These are phyloP conservation scores for Muscicapa striata DNA, from an alignment of 2,797 vertebrate genomes.

Conservation along the genomic window DNA sequence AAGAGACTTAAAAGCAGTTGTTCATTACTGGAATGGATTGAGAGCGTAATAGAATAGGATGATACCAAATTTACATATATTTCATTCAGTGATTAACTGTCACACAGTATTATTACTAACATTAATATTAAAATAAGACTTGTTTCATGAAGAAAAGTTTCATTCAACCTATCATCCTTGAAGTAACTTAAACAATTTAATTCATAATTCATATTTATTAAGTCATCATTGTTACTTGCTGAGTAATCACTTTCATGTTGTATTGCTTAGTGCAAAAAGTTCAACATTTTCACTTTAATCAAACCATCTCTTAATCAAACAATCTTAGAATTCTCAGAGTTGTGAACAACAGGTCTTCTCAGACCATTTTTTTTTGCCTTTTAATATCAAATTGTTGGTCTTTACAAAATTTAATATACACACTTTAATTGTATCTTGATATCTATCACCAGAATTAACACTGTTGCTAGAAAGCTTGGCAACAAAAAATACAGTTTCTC, in stretches of 20 bases:
- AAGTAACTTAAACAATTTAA: not conserved
- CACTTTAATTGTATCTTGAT: not conserved
- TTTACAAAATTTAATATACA: not conserved
- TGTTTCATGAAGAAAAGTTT: not conserved
- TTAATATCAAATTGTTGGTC: not conserved
- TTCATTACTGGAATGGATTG: not conserved
- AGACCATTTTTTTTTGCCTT: not conserved
- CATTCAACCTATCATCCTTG: not conserved
- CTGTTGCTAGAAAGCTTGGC: not conserved
- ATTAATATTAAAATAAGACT: not conserved
- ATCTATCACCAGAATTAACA: not conserved
- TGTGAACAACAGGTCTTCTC: not conserved
- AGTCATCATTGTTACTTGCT: not conserved
- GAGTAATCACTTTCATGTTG: not conserved
- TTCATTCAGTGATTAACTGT: not conserved
- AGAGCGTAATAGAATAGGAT: not conserved
- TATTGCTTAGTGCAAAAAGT: not conserved
- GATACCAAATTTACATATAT: not conserved
- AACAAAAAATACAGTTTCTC: not conserved
- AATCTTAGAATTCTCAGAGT: not conserved
- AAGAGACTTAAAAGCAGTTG: not conserved
- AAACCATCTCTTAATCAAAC: not conserved
- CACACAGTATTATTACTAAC: not conserved
- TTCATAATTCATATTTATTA: not conserved
- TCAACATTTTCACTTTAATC: not conserved